Evolutionary conservation across 2,113 vertebrate species (phyloP), one percentile per base, ranked within the genome.

Genomic region (Nycticebus coucang): DNA sequence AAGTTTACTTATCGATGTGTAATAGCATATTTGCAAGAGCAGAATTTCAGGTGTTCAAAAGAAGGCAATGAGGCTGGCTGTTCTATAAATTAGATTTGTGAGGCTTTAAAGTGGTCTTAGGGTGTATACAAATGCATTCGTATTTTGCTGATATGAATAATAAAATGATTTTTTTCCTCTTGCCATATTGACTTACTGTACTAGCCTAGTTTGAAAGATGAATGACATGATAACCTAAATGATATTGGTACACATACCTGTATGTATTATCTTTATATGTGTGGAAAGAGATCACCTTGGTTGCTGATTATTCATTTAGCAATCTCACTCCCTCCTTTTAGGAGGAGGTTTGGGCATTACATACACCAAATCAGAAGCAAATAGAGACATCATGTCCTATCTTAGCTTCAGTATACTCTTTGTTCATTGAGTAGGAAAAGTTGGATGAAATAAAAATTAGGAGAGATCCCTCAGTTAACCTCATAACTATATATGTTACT

Each of bases 1-100:
- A 94, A 84, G 86, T 86, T 95, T 95, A 74, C 75, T 97, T 95
- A 91, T 64, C 5, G 1, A 92, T 84, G 50, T 88, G 37, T 57
- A 93, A 91, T 12, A 87, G 57, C 57, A 77, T 96, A 80, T 78
- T 92, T 96, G 35, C 45, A 94, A 87, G 74, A 94, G 87, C 2
- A 30, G 69, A 94, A 91, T 89, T 21, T 87, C 28, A 55, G n/a
- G 69, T 88, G 41, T 85, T 95, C 45, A 59, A 68, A 93, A 89
- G 89, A 95, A 89, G 37, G 78, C 78, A 95, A 8, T 71, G 37
- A 50, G 12, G 59, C 22, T 87, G 60, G 69, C 59, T 86, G n/a
- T 50, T 85, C 26, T 89, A 18, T 89, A 87, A 94, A 90, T 83
- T 83, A 93, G 74, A 87, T 35, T 62, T 92, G 66, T 33, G 62